These are phyloP conservation scores for Augochlorella aurata DNA, from an alignment of 2,888 invertebrate genomes.

Conservation along the genomic window DNA sequence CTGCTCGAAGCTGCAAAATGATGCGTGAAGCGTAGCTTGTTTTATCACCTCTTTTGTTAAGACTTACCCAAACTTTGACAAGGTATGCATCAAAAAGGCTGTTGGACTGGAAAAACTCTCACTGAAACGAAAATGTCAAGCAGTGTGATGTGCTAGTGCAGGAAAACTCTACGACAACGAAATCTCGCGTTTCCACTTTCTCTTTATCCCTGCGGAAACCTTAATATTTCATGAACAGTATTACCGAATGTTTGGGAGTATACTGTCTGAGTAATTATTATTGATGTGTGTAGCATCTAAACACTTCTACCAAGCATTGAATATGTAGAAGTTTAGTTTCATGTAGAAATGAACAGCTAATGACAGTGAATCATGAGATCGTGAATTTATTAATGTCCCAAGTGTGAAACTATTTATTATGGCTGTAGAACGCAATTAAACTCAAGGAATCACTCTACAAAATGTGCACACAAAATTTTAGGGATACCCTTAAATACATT, in stretches of 20 bases:
- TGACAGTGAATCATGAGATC: neutral
- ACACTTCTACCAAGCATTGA: neutral
- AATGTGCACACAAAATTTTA: neutral
- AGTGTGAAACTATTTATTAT: neutral
- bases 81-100: conserved; percentile 88
- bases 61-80: conserved; percentile 90
- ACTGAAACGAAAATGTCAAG: conserved; percentile 86
- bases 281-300: neutral
- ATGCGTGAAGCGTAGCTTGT: conserved; percentile 70
- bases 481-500: neutral
- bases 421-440: neutral
- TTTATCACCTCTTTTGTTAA: conserved; percentile 74
- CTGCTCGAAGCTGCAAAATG: conserved; percentile 74
- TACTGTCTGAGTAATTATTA: neutral
- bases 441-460: neutral
- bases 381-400: neutral
- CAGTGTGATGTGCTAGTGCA: conserved; percentile 77
- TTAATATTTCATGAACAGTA: conserved; percentile 12
- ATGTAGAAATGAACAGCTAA: neutral
- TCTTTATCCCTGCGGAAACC: conserved; percentile 46
- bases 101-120: conserved; percentile 87
- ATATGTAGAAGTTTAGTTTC: neutral
- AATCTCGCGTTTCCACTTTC: conserved; percentile 41
- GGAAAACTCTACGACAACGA: conserved; percentile 70
- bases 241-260: neutral